These are phyloP conservation scores for Neostethus bicornis DNA, from an alignment of 2,797 vertebrate species.

Conservation along the genomic window DNA sequence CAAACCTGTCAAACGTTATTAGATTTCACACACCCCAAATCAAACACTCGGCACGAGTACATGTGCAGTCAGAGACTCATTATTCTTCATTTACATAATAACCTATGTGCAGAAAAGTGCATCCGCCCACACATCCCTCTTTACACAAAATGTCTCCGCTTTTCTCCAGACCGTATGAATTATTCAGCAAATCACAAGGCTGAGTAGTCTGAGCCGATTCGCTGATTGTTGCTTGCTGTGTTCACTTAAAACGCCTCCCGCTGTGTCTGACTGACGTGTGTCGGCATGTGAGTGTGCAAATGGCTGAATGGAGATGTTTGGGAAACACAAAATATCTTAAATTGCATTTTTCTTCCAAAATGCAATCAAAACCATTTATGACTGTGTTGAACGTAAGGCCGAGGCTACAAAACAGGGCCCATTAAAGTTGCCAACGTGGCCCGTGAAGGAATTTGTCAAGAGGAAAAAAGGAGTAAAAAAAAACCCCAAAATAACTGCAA, in stretches of 20 bases:
- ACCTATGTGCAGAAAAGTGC: conserved; percentile 40
- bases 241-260: conserved; percentile 60
- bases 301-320: conserved; percentile 29
- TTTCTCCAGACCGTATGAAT: conserved; percentile 64
- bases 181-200: conserved; percentile 77
- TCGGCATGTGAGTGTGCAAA: conserved; percentile 15
- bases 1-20: background rate
- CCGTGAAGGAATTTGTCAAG: no score
- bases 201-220: conserved; percentile 60
- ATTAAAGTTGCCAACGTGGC: background rate
- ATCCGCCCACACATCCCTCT: conserved; percentile 31
- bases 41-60: conserved; percentile 6
- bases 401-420: no score
- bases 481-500: no score
- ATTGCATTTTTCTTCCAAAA: conserved; percentile 9
- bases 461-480: no score
- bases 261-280: conserved; percentile 54
- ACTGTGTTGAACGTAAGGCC: no score
- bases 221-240: conserved; percentile 70
- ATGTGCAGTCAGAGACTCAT: conserved; percentile 30
- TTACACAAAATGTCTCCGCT: conserved; percentile 33
- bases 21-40: conserved; percentile 16
- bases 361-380: background rate
- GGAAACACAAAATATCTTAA: conserved; percentile 20
- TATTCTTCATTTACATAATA: conserved; percentile 58